Evolutionary conservation across 2,888 invertebrate genomes (phyloP).

Genomic region (Papilio elwesi): DNA sequence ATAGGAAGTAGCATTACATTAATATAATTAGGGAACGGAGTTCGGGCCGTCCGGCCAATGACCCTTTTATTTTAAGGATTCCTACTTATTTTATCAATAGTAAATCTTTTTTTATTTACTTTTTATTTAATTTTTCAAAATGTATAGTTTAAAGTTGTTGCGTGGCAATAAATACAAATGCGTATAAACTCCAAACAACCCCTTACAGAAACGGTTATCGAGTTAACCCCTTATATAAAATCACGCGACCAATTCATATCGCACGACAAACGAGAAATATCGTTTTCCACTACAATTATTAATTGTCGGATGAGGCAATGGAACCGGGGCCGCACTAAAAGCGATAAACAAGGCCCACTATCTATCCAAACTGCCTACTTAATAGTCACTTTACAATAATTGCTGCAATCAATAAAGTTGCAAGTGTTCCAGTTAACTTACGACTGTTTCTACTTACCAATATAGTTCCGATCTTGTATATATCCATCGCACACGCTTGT

Average conservation of each 20-base stretch:
- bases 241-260: conserved; percentile 68
- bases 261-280: conserved; percentile 71
- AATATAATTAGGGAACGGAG: too few species aligned
- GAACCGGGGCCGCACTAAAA: conserved; percentile 64
- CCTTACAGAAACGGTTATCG: conserved; percentile 65
- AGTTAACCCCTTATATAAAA: conserved; percentile 71
- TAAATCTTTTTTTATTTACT: neutral
- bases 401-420: conserved; percentile 60
- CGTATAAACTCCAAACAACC: conserved; percentile 53
- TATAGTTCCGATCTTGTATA: conserved; percentile 19
- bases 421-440: conserved; percentile 50
- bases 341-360: conserved; percentile 67
- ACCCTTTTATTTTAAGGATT: too few species aligned
- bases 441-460: conserved; percentile 43
- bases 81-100: too few species aligned
- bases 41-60: too few species aligned
- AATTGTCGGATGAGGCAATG: conserved; percentile 64
- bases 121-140: neutral
- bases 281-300: conserved; percentile 69
- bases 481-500: conserved; percentile 2
- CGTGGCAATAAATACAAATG: conserved; percentile 7
- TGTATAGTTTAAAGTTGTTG: conserved; percentile 10
- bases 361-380: conserved; percentile 62
- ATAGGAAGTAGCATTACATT: too few species aligned
- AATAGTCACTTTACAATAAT: conserved; percentile 68